These are phyloP conservation scores for Drosophila hawaiiensis DNA, from an alignment of 2,888 invertebrate species.

Conservation along the genomic window DNA sequence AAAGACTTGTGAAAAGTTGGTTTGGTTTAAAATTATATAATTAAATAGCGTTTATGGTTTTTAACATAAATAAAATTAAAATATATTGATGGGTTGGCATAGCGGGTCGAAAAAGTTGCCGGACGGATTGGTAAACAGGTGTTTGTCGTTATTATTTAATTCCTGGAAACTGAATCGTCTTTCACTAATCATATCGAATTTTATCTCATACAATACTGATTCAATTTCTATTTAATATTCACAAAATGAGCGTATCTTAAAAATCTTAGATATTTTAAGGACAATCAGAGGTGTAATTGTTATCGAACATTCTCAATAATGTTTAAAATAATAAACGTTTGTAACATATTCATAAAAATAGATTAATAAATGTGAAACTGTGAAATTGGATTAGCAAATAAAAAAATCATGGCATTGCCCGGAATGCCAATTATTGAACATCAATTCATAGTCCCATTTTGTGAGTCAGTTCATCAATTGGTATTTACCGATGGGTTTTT, in stretches of 20 bases:
- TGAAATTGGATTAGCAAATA: background rate
- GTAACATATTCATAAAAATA: background rate
- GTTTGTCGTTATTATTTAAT: background rate
- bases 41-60: background rate
- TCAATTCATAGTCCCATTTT: background rate
- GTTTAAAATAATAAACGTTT: background rate
- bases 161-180: background rate
- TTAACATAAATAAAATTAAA: background rate
- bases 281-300: background rate
- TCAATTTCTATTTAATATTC: background rate
- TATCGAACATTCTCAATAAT: background rate
- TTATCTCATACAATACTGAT: background rate
- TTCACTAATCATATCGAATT: background rate
- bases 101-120: background rate
- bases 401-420: background rate
- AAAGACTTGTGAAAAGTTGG: background rate
- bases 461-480: background rate
- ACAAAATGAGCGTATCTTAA: background rate
- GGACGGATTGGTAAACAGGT: constrained; percentile 1
- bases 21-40: background rate
- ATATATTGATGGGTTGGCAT: background rate
- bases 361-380: background rate
- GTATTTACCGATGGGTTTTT: background rate
- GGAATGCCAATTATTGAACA: background rate
- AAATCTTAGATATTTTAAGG: background rate